These are phyloP conservation scores for Tetramorium parvispinum DNA, from an alignment of 1,140 invertebrate genomes.

Conservation along the genomic window DNA sequence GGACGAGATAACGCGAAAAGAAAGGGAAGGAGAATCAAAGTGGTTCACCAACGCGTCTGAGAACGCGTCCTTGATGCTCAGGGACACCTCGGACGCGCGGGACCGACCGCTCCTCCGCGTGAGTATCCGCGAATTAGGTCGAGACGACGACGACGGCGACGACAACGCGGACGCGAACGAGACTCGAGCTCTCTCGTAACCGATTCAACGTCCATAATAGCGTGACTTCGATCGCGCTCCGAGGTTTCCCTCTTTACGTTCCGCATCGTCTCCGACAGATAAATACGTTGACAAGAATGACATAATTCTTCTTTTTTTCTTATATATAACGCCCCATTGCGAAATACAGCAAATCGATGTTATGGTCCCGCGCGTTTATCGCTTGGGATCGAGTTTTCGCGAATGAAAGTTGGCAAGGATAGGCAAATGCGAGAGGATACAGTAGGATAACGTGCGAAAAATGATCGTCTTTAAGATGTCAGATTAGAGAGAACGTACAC, in stretches of 20 bases:
- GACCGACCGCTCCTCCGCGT: slow-evolving; percentile 72
- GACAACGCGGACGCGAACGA: slow-evolving; percentile 16
- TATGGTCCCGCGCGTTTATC: neutral
- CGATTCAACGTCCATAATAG: slow-evolving; percentile 75
- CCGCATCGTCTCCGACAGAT: slow-evolving; percentile 6
- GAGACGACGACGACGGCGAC: slow-evolving; percentile 75
- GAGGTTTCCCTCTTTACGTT: slow-evolving; percentile 61
- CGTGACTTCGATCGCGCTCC: slow-evolving; percentile 52
- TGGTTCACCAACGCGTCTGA: slow-evolving; percentile 69
- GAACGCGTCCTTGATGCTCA: slow-evolving; percentile 77
- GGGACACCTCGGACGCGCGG: slow-evolving; percentile 75
- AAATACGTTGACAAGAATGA: neutral
- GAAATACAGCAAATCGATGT: neutral
- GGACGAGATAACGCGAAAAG: neutral
- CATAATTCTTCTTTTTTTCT: slow-evolving; percentile 2
- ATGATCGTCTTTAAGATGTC: neutral
- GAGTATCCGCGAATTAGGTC: slow-evolving; percentile 79
- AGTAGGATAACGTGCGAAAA: neutral
- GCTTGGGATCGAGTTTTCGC: neutral
- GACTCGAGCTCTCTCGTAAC: slow-evolving; percentile 66
- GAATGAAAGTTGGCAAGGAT: slow-evolving; percentile 8
- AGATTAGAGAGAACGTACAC: neutral
- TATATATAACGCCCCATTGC: neutral
- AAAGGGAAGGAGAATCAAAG: neutral
- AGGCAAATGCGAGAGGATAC: neutral